Base-by-base conservation (phyloP, 2,113 vertebrate species). In the Morone chrysops region DNA sequence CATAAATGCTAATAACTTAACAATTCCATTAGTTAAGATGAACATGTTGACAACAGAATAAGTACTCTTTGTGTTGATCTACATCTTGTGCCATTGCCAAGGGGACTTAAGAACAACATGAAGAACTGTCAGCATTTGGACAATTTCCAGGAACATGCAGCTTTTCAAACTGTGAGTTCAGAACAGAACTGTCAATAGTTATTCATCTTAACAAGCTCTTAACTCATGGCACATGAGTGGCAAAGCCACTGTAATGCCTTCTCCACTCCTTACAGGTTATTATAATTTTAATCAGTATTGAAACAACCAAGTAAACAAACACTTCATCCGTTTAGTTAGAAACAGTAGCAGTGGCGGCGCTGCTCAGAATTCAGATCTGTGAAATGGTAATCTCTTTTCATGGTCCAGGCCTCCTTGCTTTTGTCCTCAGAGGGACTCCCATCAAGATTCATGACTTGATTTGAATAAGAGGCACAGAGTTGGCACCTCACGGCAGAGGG, bases 351-450 rank as follows among this genome's bases (percentile, higher is more conserved):
- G 66, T 9, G 63, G 80, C 68, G 14, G 90, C 43, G 59, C 86
- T 68, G 89, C 83, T 74, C 82, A 47, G 90, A 93, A 94, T 94
- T 89, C 66, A 87, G 77, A 93, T 95, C 89, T 93, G 89, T 92
- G 90, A 93, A 93, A 94, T 94, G 93, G 67, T 94, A 94, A 96
- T 95, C 90, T 86, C 83, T 83, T 93, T 94, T 94, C 87, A 93
- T 80, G 85, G 91, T 72, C 80, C 81, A 50, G 76, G 77, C 86
- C 89, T 80, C 83, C 85, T 83, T 73, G 87, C 70, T 86, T 92
- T 94, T 94, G 93, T 94, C 87, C 91, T 87, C 79, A 18, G 82
- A 79, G 65, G 87, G 86, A 86, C 84, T 87, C 89, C 91, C 80
- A 84, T 77, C 40, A 81, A 89, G 88, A 77, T 82, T 51, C 59